These are phyloP conservation scores for Hapalemur alaotrensis DNA, from an alignment of 2,797 vertebrate genomes.

Conservation along the genomic window DNA sequence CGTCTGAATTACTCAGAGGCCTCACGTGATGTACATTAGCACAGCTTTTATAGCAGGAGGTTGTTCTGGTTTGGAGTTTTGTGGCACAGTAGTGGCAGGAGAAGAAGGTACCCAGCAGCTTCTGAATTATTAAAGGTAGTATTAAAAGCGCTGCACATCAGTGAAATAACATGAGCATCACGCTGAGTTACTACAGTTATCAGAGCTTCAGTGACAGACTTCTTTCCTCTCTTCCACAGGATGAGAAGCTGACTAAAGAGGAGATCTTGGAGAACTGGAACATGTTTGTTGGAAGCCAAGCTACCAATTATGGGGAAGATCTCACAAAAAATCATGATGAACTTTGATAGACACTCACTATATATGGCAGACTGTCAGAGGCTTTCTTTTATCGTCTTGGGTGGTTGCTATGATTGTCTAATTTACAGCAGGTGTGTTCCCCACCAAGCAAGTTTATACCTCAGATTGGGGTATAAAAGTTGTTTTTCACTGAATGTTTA, in stretches of 20 bases:
- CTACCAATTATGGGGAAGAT: slow-evolving; percentile 98
- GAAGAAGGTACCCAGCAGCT: background rate
- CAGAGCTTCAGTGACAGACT: background rate
- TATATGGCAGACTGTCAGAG: background rate
- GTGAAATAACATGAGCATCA: background rate
- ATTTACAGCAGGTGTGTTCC: slow-evolving; percentile 67
- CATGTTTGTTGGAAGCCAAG: slow-evolving; percentile 99
- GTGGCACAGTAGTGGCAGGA: background rate
- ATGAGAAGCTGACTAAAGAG: slow-evolving; percentile 94
- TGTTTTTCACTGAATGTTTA: slow-evolving; percentile 68
- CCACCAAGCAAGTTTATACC: slow-evolving; percentile 71
- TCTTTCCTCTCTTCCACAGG: slow-evolving; percentile 82
- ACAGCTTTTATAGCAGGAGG: background rate
- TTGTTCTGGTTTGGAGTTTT: background rate
- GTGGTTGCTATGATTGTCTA: slow-evolving; percentile 40
- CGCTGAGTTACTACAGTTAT: background rate
- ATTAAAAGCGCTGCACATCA: background rate
- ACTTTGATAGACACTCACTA: slow-evolving; percentile 86
- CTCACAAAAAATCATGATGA: slow-evolving; percentile 97
- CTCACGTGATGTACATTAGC: background rate
- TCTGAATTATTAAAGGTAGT: background rate
- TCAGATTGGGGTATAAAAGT: slow-evolving; percentile 68
- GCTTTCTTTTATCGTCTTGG: background rate
- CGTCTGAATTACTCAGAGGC: background rate
- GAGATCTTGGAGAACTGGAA: slow-evolving; percentile 99